Evolutionary conservation across 2,888 invertebrate species (phyloP), one percentile per base, ranked within the genome.

Genomic region (Agrochola macilenta): DNA sequence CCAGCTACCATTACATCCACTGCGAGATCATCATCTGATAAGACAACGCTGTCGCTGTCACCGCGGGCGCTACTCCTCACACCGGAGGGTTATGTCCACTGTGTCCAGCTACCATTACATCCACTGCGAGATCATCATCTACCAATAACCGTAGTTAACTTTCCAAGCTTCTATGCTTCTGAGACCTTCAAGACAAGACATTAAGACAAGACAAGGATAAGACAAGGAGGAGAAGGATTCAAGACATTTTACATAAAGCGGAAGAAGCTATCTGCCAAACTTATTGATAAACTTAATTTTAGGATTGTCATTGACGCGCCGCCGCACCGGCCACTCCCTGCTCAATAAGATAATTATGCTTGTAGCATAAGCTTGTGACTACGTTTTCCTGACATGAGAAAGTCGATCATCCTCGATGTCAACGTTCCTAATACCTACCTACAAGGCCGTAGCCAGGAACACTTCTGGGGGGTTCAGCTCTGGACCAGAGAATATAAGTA

Each of bases 41-140:
- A 89, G 82, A 84, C 83, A 78, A 81, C 85, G 76, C 54, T 68
- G 81, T 68, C 69, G 60, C 71, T 68, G 23, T 20, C 57, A 4
- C 46, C 52, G 30, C 52, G 26, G 43, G 26, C 63, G n/a, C 57
- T n/a, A 8, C 60, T 54, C 58, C 49, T n/a, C 73, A 2, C 77
- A 0, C 17, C 46, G 8, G 7, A n/a, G 30, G 1, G 52, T 11
- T 12, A 17, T 5, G 60, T 52, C 52, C 60, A 23, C 20, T 1
- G 14, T 2, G 23, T 68, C 58, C 68, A 17, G 35, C 46, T 23
- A 46, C 17, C 23, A 58, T 23, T 12, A 5, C n/a, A 20, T 54
- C 17, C 0, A n/a, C 69, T n/a, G 39, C 30, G 2, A 70, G 39
- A 58, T 30, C 49, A 49, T 49, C 69, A 26, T 14, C 17, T 11